Conservation (phyloP, 2,888 invertebrate species). For the Parapristionchus giblindavisi region DNA sequence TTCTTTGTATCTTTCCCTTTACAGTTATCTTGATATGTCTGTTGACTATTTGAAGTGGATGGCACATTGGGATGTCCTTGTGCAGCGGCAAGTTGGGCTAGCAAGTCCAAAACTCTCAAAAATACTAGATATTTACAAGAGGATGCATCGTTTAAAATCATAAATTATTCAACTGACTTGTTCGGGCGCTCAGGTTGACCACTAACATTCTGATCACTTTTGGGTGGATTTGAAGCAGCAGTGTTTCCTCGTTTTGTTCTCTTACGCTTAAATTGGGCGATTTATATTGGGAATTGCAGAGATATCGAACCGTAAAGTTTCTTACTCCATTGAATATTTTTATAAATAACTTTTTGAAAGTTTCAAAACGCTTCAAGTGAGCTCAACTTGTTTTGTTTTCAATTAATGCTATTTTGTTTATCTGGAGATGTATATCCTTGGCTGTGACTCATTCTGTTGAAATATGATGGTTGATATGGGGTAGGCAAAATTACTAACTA, state of each 20-base stretch:
- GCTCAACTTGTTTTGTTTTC: too few species aligned
- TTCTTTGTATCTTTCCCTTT: neutral
- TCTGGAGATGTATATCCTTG: too few species aligned
- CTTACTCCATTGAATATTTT: too few species aligned
- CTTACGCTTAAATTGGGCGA: neutral
- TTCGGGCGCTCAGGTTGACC: too few species aligned
- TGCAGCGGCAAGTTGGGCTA: constrained; percentile 30
- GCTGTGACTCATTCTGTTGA: too few species aligned
- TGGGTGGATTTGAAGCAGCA: constrained; percentile 29
- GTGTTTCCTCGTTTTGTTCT: constrained; percentile 2
- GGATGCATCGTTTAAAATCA: neutral
- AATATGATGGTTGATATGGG: too few species aligned
- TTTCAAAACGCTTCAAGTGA: too few species aligned
- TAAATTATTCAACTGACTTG: constrained; percentile 1
- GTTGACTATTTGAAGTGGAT: neutral
- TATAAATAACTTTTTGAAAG: too few species aligned
- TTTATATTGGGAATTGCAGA: too few species aligned
- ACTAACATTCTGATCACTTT: constrained; percentile 4
- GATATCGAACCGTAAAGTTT: too few species aligned
- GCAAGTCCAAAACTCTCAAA: constrained; percentile 10
- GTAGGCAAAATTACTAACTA: too few species aligned
- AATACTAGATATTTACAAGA: neutral
- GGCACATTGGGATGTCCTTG: constrained; percentile 14
- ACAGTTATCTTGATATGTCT: neutral
- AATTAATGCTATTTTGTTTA: too few species aligned